Conservation (phyloP, 2,888 invertebrate species). For the Timandra comae region DNA sequence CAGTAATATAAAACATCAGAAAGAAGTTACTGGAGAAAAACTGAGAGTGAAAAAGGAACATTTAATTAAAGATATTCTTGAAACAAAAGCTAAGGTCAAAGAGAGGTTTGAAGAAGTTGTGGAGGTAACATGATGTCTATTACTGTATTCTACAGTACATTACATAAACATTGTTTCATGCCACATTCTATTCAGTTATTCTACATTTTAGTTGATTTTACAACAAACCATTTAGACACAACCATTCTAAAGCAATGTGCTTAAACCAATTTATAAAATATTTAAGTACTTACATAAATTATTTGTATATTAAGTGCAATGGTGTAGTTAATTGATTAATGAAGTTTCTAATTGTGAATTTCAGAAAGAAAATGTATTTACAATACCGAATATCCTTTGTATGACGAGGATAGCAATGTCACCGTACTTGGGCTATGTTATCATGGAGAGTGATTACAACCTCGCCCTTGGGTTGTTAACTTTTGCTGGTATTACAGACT, state of each 20-base stretch:
- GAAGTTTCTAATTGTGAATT: too few relatives aligned
- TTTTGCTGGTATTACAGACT: conserved; percentile 92
- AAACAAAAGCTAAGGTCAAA: conserved; percentile 82
- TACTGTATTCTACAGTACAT: too few relatives aligned
- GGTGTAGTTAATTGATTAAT: too few relatives aligned
- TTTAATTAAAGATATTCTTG: conserved; percentile 82
- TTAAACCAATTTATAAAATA: too few relatives aligned
- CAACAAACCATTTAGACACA: too few relatives aligned
- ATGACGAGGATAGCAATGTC: conserved; percentile 89
- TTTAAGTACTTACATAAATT: too few relatives aligned
- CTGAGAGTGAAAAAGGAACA: conserved; percentile 78
- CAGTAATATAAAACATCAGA: conserved; percentile 62
- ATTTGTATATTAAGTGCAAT: too few relatives aligned
- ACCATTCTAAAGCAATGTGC: too few relatives aligned
- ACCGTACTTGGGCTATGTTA: conserved; percentile 92
- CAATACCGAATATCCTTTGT: conserved; percentile 95
- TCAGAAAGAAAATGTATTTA: conserved; percentile 91
- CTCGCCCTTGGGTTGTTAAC: conserved; percentile 88
- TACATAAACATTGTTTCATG: too few relatives aligned
- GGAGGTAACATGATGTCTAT: conserved; percentile 68
- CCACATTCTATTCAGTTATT: too few relatives aligned
- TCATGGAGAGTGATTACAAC: conserved; percentile 87
- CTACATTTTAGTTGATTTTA: too few relatives aligned
- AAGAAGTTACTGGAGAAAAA: conserved; percentile 57
- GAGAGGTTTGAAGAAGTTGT: conserved; percentile 85